Evolutionary conservation across 2,113 vertebrate species (phyloP).

Genomic region (Castor canadensis): DNA sequence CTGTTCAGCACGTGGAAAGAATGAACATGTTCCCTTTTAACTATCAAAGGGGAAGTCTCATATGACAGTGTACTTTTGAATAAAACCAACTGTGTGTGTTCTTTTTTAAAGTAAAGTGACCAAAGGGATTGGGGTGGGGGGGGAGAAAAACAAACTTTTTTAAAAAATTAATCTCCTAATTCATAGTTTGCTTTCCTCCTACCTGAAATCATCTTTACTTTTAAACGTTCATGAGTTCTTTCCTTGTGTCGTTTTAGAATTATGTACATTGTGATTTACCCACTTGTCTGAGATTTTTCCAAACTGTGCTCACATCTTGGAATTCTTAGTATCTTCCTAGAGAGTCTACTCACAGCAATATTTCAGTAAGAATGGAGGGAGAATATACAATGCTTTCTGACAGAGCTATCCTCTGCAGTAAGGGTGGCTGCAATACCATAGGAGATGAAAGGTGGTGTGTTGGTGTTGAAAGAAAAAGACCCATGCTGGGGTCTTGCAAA

Average conservation of each 20-base stretch:
- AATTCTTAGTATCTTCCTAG: not conserved
- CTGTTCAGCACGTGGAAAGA: not conserved
- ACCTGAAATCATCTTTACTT: not conserved
- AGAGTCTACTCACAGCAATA: not conserved
- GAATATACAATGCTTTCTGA: accelerated
- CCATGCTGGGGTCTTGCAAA: not conserved
- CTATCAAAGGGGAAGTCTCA: conserved; percentile 61
- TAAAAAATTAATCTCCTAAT: not conserved
- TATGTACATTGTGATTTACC: not conserved
- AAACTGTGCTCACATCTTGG: not conserved
- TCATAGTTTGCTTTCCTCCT: not conserved
- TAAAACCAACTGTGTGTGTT: not conserved
- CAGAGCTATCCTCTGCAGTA: not conserved
- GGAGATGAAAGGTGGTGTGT: not conserved
- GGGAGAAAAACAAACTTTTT: not conserved
- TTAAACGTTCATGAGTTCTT: not conserved
- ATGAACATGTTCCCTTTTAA: conserved; percentile 48
- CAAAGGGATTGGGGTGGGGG: not conserved
- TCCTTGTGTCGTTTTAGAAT: not conserved
- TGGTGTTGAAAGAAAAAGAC: not conserved
- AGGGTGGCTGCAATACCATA: accelerated
- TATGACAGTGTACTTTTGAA: conserved; percentile 25
- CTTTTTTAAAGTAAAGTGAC: conserved; percentile 35
- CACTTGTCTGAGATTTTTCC: not conserved
- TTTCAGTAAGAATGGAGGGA: not conserved